Evolutionary conservation across 2,797 vertebrate species (phyloP), one percentile per base, ranked within the genome.

Genomic region (Acropternis orthonyx): DNA sequence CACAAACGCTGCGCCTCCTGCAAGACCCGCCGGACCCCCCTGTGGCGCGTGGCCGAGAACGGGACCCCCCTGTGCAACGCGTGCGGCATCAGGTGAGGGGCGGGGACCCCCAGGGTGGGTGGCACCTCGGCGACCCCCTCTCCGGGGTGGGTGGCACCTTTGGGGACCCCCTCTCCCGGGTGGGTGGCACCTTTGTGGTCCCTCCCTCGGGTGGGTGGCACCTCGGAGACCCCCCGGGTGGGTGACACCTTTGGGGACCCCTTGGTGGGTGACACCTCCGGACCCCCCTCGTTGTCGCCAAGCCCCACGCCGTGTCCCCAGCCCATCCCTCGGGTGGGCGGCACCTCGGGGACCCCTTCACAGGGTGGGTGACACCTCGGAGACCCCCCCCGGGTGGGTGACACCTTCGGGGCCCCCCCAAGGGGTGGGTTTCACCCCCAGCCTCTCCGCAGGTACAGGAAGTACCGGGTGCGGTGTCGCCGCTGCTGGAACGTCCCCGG

Each of bases 51-150:
- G 39, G 99, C 99, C 0, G 99, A 99, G 94, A 98, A 99, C 3
- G 99, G 99, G 34, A 99, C 98, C 6, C 98, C 98, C 0, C 98
- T 99, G n/a, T 99, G 99, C 91, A 99, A 99, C 15, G 99, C 99
- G 26, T 99, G 99, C 88, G 99, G 99, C 21, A 99, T 99, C 98
- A 98, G 99, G 99, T 99, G 96, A 32, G 49, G 34, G 62, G 9
- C 36, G 5, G 37, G 11, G 59, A 36, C 39, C 7, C 16, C 41
- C 41, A n/a, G 16, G 16, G 41, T 43, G 41, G 41, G 41, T 43
- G 41, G 12, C 37, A 37, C 37, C 37, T 37, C 12, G 37, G 37
- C 20, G 37, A 12, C 9, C 37, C 37, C 37, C 37, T 21, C n/a
- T n/a, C 37, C 9, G 37, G 37, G 37, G 37, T 37, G n/a, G n/a